phyloP scores from a whole-genome alignment of 2,113 vertebrate species.

The Stictonetta naevosa region DNA sequence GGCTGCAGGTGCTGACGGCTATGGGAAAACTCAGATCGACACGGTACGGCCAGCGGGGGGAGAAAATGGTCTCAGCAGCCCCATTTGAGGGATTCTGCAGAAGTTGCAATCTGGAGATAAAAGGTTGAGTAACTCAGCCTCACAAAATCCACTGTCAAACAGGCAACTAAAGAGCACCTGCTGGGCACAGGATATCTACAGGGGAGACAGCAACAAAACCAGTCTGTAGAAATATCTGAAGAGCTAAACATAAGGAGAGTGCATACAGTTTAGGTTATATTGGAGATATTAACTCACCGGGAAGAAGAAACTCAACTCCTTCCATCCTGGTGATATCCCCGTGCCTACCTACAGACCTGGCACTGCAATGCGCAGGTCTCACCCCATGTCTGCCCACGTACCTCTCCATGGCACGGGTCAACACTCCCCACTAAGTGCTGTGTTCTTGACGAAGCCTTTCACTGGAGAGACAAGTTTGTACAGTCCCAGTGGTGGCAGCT shows the following conservation, averaged over 20 bases:
- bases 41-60: not conserved
- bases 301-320: not conserved
- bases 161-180: not conserved
- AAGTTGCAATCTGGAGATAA: not conserved
- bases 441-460: not conserved
- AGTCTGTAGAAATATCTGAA: not conserved
- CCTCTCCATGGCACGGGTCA: not conserved
- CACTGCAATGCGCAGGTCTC: fast-evolving
- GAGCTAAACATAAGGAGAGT: not conserved
- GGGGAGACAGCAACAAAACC: not conserved
- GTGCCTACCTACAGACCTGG: fast-evolving
- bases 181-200: not conserved
- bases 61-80: not conserved
- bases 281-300: fast-evolving
- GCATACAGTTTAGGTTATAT: fast-evolving
- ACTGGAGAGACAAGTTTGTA: not conserved
- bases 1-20: not conserved
- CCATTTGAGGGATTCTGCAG: fast-evolving
- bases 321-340: not conserved
- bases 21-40: not conserved
- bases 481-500: not conserved
- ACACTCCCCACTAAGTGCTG: not conserved
- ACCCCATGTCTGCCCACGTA: fast-evolving
- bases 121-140: not conserved
- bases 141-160: not conserved